Conservation (phyloP, 1,140 invertebrate genomes). For the Lepeophtheirus salmonis region DNA sequence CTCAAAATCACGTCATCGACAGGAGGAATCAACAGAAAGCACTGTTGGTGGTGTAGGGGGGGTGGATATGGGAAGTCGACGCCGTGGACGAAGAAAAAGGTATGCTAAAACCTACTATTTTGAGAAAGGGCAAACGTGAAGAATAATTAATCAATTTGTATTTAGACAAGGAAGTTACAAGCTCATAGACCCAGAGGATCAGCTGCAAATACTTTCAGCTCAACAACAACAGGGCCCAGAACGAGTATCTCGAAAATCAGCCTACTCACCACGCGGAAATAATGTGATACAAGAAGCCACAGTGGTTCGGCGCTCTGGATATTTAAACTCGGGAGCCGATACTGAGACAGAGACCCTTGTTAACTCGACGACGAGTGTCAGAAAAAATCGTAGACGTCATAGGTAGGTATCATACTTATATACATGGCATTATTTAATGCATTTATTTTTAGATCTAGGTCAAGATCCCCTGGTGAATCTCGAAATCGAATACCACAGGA, state of each 20-base stretch:
- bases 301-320: slow-evolving; percentile 30
- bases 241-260: background rate
- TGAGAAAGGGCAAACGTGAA: background rate
- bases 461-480: slow-evolving; percentile 39
- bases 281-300: slow-evolving; percentile 31
- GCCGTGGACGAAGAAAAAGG: background rate
- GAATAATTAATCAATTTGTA: background rate
- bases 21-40: no score
- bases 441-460: slow-evolving; percentile 34
- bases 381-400: slow-evolving; percentile 42
- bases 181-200: slow-evolving; percentile 5
- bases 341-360: slow-evolving; percentile 32
- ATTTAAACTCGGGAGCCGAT: slow-evolving; percentile 32
- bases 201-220: background rate
- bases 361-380: slow-evolving; percentile 31
- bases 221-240: slow-evolving; percentile 7
- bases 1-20: slow-evolving; percentile 1
- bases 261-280: background rate
- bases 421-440: slow-evolving; percentile 1
- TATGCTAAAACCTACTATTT: background rate
- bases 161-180: slow-evolving; percentile 15
- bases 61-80: background rate
- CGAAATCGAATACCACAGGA: slow-evolving; percentile 43
- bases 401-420: slow-evolving; percentile 28
- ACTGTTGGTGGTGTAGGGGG: no score